Base-by-base conservation (phyloP, 2,113 vertebrate genomes). In the Pleuronectes platessa region DNA sequence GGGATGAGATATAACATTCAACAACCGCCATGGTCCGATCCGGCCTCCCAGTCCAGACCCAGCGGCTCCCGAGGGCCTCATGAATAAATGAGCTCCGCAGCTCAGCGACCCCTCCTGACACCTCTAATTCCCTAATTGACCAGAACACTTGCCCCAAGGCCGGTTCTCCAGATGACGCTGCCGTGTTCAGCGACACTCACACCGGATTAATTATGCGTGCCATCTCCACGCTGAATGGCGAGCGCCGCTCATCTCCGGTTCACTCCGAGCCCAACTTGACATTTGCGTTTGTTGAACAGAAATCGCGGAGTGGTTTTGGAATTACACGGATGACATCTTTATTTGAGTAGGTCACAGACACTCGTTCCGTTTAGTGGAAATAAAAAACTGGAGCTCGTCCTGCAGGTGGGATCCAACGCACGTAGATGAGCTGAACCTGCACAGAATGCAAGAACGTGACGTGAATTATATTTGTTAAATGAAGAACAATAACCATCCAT, bases 101-200 rank as follows among this genome's bases (percentile, higher is more conserved):
- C 47, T 17, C 47, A 4, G 47, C 5, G 68, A 64, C 83, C 74
- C 81, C 2, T 62, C 26, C 72, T 82, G 76, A 78, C 78, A 66
- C 78, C 68, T 74, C 80, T 86, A 88, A 86, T 88, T 72, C 37
- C 68, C 54, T 88, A 89, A 91, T 88, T 91, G 89, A 86, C 79
- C 81, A 71, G 76, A 87, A 82, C 80, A 74, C 3, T 7, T 20
- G 71, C 83, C 88, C 61, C 73, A 23, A 59, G 90, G 87, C 78
- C 70, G 47, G 18, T 62, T 85, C 82, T 68, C 66, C 84, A 87
- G 84, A 86, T 68, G 79, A 82, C 59, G 81, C 40, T 2, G 5
- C 15, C 15, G 15, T 17, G 82, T 79, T 84, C 58, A 37, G 68
- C 81, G 71, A 76, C 65, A 67, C 86, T 90, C 84, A 72, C 76